Base-by-base conservation (phyloP, 2,113 vertebrate genomes). In the Syngnathus scovelli region DNA sequence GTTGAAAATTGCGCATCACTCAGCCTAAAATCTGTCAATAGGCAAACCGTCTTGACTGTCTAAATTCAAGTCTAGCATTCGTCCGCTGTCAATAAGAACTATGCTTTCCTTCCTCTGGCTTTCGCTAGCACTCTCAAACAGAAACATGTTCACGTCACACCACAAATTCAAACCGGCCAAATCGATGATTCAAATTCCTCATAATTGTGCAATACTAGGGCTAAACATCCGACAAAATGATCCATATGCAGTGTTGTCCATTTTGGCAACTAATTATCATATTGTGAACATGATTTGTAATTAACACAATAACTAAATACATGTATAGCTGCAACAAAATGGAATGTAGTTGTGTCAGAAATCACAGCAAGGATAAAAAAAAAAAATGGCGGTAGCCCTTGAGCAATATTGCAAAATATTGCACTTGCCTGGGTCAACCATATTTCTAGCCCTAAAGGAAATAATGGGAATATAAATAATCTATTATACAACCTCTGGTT, bases 21-120 rank as follows among this genome's bases (percentile, higher is more conserved):
- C 82, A 85, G 85, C 92, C 86, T 89, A 80, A 89, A 87, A 90
- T 87, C 87, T 89, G 88, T 89, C 60, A 46, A 84, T 85, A 87
- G 83, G 87, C 85, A 63, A 91, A 87, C 85, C 84, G 72, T 86
- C 84, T 82, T 78, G 72, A 81, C 81, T 71, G 66, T 55, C 19
- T 61, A 82, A 79, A 87, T 80, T 72, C 89, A 88, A 58, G 64
- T 80, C 86, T 59, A 79, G 7, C 56, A 55, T 85, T 89, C 64
- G 67, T 67, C 69, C 83, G 41, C 68, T 68, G 71, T 82, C 52
- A 72, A 60, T 65, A 56, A 68, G 72, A 76, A 75, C 55, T 66
- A 68, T 61, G 46, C 64, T 56, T 80, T 73, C 56, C 74, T 80
- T 72, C 56, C 61, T 83, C 79, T 68, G 64, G 9, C 74, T 67